These are phyloP conservation scores for Neuroterus valhalla DNA, from an alignment of 1,140 invertebrate genomes.

Conservation along the genomic window DNA sequence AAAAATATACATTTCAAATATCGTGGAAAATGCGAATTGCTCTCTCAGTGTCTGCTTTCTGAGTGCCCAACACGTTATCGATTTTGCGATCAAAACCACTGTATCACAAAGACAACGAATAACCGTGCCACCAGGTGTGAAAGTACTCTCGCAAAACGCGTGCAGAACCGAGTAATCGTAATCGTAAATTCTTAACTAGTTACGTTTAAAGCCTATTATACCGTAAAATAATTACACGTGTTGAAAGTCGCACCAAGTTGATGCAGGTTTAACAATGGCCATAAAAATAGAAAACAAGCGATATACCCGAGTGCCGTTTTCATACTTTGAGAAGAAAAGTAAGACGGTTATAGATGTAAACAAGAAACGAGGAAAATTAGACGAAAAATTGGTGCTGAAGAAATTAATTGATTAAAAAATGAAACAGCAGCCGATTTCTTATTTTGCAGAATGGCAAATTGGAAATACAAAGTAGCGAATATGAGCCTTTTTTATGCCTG, in stretches of 20 bases:
- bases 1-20: background rate
- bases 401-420: background rate
- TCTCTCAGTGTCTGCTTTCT: background rate
- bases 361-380: background rate
- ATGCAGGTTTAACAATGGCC: background rate
- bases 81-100: background rate
- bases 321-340: background rate
- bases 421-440: slow-evolving; percentile 1
- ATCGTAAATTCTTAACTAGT: background rate
- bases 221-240: slow-evolving; percentile 15
- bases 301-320: slow-evolving; percentile 11
- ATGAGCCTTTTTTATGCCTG: background rate
- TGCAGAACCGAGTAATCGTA: slow-evolving; percentile 3
- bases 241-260: background rate
- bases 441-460: no score
- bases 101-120: background rate
- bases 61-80: background rate
- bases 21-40: slow-evolving; percentile 4
- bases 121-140: slow-evolving; percentile 8
- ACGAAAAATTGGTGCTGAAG: background rate
- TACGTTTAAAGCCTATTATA: slow-evolving; percentile 17
- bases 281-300: slow-evolving; percentile 8
- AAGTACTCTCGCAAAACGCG: background rate
- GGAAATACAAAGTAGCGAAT: no score
- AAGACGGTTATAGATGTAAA: background rate